These are phyloP conservation scores for Synanthedon vespiformis DNA, from an alignment of 2,888 invertebrate species.

Conservation along the genomic window DNA sequence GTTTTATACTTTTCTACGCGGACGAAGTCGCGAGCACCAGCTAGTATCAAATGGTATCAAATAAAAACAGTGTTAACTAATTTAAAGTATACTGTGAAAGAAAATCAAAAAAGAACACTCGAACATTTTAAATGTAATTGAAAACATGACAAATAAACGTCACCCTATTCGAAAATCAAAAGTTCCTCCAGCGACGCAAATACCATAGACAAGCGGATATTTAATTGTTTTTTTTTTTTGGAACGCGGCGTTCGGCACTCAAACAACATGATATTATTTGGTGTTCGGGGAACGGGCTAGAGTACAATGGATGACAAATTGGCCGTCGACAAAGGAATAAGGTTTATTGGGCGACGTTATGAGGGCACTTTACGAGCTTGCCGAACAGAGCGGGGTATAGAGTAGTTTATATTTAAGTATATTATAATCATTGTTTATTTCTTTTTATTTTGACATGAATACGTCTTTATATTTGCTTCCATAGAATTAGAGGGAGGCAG, in stretches of 20 bases:
- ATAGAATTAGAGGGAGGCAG: not conserved
- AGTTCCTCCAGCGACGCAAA: constrained; percentile 5
- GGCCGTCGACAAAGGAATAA: constrained; percentile 57
- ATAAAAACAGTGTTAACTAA: too few relatives aligned
- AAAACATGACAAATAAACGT: not conserved
- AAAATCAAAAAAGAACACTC: too few relatives aligned
- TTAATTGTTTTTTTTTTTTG: constrained; percentile 59
- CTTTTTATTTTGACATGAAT: not conserved
- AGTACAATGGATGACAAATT: constrained; percentile 64
- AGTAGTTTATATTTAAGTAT: constrained; percentile 12
- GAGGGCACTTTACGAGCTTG: constrained; percentile 53
- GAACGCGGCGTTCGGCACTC: constrained; percentile 50
- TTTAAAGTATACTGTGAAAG: too few relatives aligned
- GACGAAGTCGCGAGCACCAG: too few relatives aligned
- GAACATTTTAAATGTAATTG: not conserved
- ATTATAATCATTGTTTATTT: not conserved
- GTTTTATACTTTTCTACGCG: too few relatives aligned
- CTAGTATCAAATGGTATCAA: too few relatives aligned
- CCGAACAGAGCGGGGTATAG: constrained; percentile 15
- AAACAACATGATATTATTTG: constrained; percentile 31
- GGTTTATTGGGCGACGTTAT: constrained; percentile 64
- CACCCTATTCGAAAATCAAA: not conserved
- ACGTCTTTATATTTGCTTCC: not conserved
- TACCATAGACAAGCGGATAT: constrained; percentile 35
- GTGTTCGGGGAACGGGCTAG: constrained; percentile 9